Evolutionary conservation across 2,113 vertebrate genomes (phyloP).

Genomic region (Mustela lutreola): DNA sequence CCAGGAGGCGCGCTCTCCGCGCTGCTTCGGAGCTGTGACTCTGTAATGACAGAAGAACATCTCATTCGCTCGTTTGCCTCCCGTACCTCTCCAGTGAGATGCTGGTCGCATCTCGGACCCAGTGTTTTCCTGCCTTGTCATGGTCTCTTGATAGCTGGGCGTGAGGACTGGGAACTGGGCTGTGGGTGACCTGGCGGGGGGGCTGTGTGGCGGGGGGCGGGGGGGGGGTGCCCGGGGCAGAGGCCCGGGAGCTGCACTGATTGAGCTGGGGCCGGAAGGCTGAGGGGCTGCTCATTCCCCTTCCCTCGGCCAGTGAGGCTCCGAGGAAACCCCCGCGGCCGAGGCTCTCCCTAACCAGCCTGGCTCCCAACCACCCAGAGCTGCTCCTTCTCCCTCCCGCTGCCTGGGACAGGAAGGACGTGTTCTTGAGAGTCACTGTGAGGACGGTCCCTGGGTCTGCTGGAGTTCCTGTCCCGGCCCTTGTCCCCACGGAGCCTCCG

Average conservation of each 20-base stretch:
- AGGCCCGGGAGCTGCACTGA: no score
- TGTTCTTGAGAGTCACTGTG: background rate
- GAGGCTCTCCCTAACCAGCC: no score
- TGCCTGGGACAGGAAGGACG: background rate
- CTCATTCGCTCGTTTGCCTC: background rate
- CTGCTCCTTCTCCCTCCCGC: background rate
- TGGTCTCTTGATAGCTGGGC: background rate
- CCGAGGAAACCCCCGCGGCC: no score
- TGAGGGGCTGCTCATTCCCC: background rate
- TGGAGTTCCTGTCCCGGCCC: background rate
- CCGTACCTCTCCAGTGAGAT: no score
- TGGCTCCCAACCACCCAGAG: no score
- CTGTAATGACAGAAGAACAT: background rate
- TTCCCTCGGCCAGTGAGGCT: no score
- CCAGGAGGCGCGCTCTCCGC: background rate
- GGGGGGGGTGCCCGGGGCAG: no score
- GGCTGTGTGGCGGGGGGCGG: no score
- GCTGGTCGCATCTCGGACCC: background rate
- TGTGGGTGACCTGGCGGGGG: no score
- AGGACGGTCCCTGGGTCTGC: background rate
- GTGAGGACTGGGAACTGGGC: no score
- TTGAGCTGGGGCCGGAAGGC: no score
- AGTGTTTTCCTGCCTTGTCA: background rate
- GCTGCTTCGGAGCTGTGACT: rapidly evolving
- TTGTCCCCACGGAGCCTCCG: background rate